Evolutionary conservation across 1,140 invertebrate species (phyloP).

Genomic region (Centruroides sculpturatus): DNA sequence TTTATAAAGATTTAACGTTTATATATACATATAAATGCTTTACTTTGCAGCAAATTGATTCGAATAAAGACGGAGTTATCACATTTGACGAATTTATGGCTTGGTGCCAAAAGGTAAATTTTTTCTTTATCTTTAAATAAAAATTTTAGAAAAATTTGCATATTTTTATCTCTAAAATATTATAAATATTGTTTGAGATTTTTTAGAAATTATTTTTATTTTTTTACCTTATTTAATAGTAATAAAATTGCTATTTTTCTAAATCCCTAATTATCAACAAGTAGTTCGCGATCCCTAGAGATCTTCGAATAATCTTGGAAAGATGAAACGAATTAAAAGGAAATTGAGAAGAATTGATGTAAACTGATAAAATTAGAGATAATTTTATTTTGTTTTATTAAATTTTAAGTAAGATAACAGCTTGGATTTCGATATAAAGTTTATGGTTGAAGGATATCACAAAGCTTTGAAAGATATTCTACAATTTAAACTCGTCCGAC

Average conservation of each 20-base stretch:
- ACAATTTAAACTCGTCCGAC: too few species aligned
- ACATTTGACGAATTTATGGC: slow-evolving; percentile 68
- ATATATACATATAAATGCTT: slow-evolving; percentile 7
- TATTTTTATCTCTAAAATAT: too few species aligned
- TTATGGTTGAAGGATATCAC: neutral
- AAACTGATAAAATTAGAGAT: too few species aligned
- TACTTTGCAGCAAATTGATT: slow-evolving; percentile 57
- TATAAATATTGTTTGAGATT: neutral
- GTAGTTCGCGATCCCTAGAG: too few species aligned
- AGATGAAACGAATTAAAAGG: too few species aligned
- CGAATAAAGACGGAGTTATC: slow-evolving; percentile 67
- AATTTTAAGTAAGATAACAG: neutral
- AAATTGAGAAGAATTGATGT: too few species aligned
- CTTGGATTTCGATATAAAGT: neutral
- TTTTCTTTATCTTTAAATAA: neutral
- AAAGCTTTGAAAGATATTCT: too few species aligned
- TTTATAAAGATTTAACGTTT: neutral
- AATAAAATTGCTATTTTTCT: neutral
- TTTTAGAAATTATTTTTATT: neutral
- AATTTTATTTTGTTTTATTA: neutral
- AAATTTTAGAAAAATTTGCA: too few species aligned
- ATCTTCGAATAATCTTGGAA: too few species aligned
- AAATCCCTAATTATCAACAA: too few species aligned
- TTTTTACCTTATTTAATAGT: neutral
- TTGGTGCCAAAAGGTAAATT: slow-evolving; percentile 42